Base-by-base conservation (phyloP, 1,140 invertebrate species). In the Drosophila obscura region DNA sequence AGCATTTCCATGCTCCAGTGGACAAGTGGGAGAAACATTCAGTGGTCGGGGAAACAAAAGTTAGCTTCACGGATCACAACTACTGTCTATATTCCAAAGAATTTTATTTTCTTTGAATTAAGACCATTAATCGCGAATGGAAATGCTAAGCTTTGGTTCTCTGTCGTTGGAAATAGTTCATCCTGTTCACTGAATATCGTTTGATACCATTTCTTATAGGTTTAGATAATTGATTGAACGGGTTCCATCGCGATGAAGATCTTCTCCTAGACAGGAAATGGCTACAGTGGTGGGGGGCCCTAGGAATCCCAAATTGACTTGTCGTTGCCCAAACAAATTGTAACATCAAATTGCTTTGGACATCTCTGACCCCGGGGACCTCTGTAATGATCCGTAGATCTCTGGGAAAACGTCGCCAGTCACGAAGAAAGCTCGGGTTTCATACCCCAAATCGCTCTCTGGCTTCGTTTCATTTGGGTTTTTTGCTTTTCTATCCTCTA, bases 351-450 rank as follows among this genome's bases (percentile, higher is more conserved):
- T 83, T 87, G 74, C 73, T 81, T 68, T 85, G 69, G 52, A 77
- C 77, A 64, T 73, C 59, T 57, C 69, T 85, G 83, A 85, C 82
- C 81, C 80, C 61, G 75, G 82, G 62, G 66, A 84, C 67, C 51
- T 66, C 66, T 80, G 56, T 15, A 26, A 44, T 66, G 41, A 28
- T 15, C 43, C 22, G 22, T 24, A 57, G 49, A 59, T 60, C 66
- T 49, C 71, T 78, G 67, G 81, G 83, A 87, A 87, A 85, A 78
- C 75, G 75, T 84, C 56, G 71, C 87, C 87, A 88, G 83, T 87
- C 83, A 87, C 83, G 83, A 87, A 76, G 64, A 83, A 89, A 87
- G 79, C 79, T 55, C 50, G 43, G 69, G 83, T 87, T 87, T 88
- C 55, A 65, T 71, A 83, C 79, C 83, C 79, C 85, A 80, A 84